A percentile compares a stretch with the other conserved stretches of the same genome.
phyloP scores from a whole-genome alignment of 2,888 invertebrate genomes.

The Ganaspis brasiliensis region DNA sequence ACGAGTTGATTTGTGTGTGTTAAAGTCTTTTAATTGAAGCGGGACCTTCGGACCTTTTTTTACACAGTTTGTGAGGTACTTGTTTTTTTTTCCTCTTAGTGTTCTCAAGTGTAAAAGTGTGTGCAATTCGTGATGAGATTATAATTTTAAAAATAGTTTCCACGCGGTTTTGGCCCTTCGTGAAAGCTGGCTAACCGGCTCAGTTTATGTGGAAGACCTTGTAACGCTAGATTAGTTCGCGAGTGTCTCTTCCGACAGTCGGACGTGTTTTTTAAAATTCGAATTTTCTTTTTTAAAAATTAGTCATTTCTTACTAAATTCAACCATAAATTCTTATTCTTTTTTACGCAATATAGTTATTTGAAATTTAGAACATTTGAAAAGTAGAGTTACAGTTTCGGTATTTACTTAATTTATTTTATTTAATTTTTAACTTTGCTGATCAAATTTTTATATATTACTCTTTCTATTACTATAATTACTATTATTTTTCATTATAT shows the following conservation, averaged over 20 bases:
- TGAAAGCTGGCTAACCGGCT: conserved; percentile 31
- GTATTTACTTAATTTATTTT: no score
- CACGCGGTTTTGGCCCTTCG: conserved; percentile 42
- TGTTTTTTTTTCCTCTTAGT: conserved; percentile 25
- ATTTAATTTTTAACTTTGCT: neutral
- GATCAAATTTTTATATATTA: no score
- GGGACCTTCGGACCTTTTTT: neutral
- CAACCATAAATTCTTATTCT: no score
- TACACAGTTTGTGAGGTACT: neutral
- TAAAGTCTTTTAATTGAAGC: neutral
- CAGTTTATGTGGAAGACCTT: conserved; percentile 46
- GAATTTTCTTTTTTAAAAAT: neutral
- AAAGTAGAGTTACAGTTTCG: no score
- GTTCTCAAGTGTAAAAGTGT: conserved; percentile 10
- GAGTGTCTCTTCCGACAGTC: conserved; percentile 46
- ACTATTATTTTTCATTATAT: no score
- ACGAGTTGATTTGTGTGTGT: neutral
- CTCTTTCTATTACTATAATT: no score
- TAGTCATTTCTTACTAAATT: no score
- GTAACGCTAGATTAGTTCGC: conserved; percentile 54
- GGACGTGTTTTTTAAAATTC: conserved; percentile 3
- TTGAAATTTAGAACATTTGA: no score
- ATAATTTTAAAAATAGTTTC: conserved; percentile 45
- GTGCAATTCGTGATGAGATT: conserved; percentile 21
- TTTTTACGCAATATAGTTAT: no score